Evolutionary conservation across 2,113 vertebrate genomes (phyloP).

Genomic region (Alces alces): DNA sequence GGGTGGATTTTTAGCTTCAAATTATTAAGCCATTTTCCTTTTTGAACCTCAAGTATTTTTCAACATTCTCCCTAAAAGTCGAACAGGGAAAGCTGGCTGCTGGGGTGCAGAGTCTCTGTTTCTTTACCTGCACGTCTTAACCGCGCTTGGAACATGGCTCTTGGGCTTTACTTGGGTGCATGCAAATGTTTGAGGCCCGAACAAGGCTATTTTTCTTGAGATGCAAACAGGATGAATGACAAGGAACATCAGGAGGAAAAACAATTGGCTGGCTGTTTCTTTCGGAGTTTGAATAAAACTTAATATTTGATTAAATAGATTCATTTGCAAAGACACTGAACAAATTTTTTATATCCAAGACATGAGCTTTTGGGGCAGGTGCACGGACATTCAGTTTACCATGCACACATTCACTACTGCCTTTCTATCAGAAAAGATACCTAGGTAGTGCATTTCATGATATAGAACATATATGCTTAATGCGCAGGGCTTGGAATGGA

Average conservation of each 20-base stretch:
- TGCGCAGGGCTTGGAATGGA: neutral
- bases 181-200: conserved; percentile 85
- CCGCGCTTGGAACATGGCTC: conserved; percentile 66
- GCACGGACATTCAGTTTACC: conserved; percentile 69
- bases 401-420: conserved; percentile 66
- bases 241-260: conserved; percentile 83
- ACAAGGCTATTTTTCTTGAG: conserved; percentile 89
- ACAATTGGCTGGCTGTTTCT: conserved; percentile 86
- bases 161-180: conserved; percentile 77
- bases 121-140: conserved; percentile 78
- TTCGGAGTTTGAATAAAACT: conserved; percentile 90
- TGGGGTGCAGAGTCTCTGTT: conserved; percentile 31
- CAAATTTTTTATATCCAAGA: conserved; percentile 72
- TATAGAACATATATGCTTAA: neutral
- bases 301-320: conserved; percentile 90
- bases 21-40: neutral
- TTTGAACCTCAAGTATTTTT: neutral
- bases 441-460: neutral
- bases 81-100: neutral
- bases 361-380: conserved; percentile 75
- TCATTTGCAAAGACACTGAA: conserved; percentile 86
- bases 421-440: conserved; percentile 48
- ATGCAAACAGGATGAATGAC: conserved; percentile 89
- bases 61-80: neutral
- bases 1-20: neutral